A percentile compares a stretch with the other conserved stretches of the same genome.
Conservation (phyloP, 2,113 vertebrate species). For the Psophia crepitans region DNA sequence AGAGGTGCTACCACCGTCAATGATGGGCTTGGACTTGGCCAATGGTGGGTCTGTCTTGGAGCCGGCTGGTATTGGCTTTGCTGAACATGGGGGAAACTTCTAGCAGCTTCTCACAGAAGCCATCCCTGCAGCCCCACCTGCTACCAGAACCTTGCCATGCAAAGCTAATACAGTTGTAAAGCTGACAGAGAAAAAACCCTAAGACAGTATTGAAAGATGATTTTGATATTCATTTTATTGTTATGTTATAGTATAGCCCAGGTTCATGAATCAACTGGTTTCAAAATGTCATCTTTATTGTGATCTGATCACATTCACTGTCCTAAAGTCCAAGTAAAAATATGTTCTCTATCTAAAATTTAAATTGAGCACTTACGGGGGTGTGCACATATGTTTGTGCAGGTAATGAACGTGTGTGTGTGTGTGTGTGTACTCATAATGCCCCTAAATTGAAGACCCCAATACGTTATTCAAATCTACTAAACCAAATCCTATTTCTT, state of each 20-base stretch:
- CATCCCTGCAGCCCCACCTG: no score
- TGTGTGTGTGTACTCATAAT: neutral
- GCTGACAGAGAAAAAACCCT: neutral
- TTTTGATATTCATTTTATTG: neutral
- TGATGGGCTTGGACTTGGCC: no score
- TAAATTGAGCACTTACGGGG: neutral
- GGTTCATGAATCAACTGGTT: neutral
- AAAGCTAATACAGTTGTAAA: neutral
- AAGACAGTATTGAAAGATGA: neutral
- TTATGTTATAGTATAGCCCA: neutral
- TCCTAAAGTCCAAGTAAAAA: neutral
- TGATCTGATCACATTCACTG: neutral
- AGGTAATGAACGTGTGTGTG: rapidly evolving
- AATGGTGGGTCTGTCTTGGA: no score
- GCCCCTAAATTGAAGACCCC: neutral
- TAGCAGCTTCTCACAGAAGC: no score
- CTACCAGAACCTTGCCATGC: no score
- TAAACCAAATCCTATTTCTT: neutral
- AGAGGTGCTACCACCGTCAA: no score
- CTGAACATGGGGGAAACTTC: no score
- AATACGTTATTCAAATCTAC: neutral
- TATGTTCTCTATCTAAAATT: neutral
- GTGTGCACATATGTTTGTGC: neutral
- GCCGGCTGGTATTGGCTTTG: no score
- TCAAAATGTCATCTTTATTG: neutral